A percentile compares a stretch with the other conserved stretches of the same genome.
Conservation (phyloP, 2,113 vertebrate species). For the Pterocles gutturalis region DNA sequence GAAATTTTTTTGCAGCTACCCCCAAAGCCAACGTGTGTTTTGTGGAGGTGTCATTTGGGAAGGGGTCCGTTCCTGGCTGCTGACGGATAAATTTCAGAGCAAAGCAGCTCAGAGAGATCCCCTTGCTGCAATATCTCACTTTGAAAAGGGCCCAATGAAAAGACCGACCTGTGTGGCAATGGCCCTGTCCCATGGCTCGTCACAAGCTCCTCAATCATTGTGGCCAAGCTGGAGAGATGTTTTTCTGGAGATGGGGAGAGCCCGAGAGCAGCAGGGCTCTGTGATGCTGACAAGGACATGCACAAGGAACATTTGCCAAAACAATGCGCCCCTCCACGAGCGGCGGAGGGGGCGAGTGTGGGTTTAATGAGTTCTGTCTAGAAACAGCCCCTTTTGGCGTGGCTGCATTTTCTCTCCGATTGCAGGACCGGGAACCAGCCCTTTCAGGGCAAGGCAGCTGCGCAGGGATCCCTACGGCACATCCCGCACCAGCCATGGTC, state of each 20-base stretch:
- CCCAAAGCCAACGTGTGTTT: background rate
- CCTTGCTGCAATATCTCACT: rapidly evolving
- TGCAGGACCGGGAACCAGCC: background rate
- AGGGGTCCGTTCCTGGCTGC: background rate
- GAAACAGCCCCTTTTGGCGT: rapidly evolving
- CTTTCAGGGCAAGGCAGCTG: background rate
- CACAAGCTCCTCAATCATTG: rapidly evolving
- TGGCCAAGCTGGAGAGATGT: background rate
- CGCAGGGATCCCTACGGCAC: background rate
- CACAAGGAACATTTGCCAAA: rapidly evolving
- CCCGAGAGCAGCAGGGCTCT: background rate
- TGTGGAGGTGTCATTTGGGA: background rate
- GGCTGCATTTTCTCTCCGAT: rapidly evolving
- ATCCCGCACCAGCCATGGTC: rapidly evolving
- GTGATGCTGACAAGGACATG: rapidly evolving
- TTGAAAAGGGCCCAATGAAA: background rate
- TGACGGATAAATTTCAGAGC: background rate
- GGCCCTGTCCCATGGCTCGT: background rate
- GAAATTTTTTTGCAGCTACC: background rate
- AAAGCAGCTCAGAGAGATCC: background rate
- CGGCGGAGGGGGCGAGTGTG: background rate
- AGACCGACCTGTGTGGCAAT: rapidly evolving
- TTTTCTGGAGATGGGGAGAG: background rate
- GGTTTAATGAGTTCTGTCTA: background rate
- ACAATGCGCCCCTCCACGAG: background rate